phyloP scores from a whole-genome alignment of 2,113 vertebrate genomes.

The Ochotona princeps region DNA sequence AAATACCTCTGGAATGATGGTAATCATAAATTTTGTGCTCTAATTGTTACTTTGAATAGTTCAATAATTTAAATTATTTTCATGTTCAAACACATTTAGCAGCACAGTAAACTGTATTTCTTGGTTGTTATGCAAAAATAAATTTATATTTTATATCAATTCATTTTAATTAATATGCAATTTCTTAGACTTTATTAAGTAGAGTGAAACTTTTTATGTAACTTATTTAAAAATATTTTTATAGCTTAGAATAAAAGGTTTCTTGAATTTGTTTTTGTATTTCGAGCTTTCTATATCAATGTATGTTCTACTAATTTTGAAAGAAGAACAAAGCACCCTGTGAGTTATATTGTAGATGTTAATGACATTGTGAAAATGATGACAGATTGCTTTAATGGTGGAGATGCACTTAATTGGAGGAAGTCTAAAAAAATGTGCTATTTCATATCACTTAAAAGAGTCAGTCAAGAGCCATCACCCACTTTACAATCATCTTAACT shows the following conservation, averaged over 20 bases:
- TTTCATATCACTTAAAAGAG: constrained; percentile 84
- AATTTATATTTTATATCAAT: constrained; percentile 84
- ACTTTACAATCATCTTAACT: constrained; percentile 78
- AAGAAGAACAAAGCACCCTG: constrained; percentile 84
- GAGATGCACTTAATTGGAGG: constrained; percentile 85
- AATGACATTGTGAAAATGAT: constrained; percentile 86
- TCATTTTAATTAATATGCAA: constrained; percentile 83
- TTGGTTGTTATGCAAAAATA: constrained; percentile 71
- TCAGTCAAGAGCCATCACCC: constrained; percentile 83
- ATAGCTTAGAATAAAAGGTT: constrained; percentile 82
- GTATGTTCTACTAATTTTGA: constrained; percentile 85
- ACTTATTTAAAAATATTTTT: constrained; percentile 84
- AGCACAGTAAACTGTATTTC: constrained; percentile 48
- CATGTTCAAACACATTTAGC: constrained; percentile 29
- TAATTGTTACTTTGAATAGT: constrained; percentile 55
- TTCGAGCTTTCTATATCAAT: constrained; percentile 82
- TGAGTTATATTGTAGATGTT: constrained; percentile 82
- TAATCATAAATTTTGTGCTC: constrained; percentile 22
- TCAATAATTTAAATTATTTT: constrained; percentile 58
- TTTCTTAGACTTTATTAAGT: constrained; percentile 79
- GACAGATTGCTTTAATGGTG: constrained; percentile 87
- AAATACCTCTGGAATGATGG: constrained; percentile 22
- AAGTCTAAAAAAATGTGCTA: constrained; percentile 85
- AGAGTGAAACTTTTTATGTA: constrained; percentile 60
- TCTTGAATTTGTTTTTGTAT: constrained; percentile 85